phyloP scores from a whole-genome alignment of 1,140 invertebrate genomes.

The Psix sp. region DNA sequence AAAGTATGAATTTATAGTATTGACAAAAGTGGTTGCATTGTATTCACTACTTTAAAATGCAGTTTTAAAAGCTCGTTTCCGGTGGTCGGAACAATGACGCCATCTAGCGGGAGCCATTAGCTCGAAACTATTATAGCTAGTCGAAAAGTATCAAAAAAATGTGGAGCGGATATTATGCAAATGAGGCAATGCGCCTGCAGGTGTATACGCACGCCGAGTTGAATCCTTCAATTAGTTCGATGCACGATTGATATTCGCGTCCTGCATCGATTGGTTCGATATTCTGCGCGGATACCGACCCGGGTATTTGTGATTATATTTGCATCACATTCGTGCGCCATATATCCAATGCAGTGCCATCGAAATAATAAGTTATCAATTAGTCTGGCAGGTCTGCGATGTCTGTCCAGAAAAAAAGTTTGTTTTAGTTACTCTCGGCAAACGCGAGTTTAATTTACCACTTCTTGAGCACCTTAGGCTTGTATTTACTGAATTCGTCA shows the following conservation, averaged over 20 bases:
- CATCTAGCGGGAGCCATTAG: too few species aligned
- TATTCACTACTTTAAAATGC: constrained; percentile 28
- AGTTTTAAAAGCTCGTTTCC: constrained; percentile 68
- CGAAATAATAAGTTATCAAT: background rate
- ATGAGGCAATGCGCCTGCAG: constrained; percentile 31
- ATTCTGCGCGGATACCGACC: too few species aligned
- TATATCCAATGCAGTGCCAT: too few species aligned
- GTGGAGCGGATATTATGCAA: constrained; percentile 59
- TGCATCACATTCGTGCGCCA: constrained; percentile 13
- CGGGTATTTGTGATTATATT: constrained; percentile 24
- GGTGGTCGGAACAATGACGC: constrained; percentile 48
- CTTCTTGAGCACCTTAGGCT: too few species aligned
- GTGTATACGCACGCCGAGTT: constrained; percentile 10
- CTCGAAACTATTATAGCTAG: constrained; percentile 63
- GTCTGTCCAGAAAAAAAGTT: too few species aligned
- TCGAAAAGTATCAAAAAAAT: constrained; percentile 57
- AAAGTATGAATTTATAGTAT: constrained; percentile 7
- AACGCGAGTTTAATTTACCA: too few species aligned
- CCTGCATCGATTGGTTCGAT: constrained; percentile 65
- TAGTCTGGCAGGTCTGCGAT: background rate
- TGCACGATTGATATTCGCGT: constrained; percentile 66
- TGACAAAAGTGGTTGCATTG: constrained; percentile 15
- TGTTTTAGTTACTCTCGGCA: too few species aligned
- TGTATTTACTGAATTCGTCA: too few species aligned
- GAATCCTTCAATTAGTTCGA: constrained; percentile 68